phyloP scores from a whole-genome alignment of 2,888 invertebrate genomes.

The Athalia circularis region DNA sequence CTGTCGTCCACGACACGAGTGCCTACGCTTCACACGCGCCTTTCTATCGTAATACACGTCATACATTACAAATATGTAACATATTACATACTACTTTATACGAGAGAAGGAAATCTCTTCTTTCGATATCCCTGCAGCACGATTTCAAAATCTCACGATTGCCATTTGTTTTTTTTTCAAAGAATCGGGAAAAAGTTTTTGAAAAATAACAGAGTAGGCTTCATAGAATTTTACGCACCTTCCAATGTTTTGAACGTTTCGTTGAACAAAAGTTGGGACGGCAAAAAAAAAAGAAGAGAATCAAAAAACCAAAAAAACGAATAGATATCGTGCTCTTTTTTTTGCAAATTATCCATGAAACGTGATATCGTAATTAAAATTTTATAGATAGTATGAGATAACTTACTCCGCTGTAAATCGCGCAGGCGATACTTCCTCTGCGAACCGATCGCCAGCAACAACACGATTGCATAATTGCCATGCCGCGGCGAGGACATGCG shows the following conservation, averaged over 20 bases:
- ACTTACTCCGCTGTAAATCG: constrained; percentile 83
- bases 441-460: constrained; percentile 87
- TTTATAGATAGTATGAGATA: background rate
- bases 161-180: too few relatives aligned
- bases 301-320: background rate
- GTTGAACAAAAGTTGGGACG: too few relatives aligned
- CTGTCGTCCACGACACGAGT: constrained; percentile 9
- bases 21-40: background rate
- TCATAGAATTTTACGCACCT: too few relatives aligned
- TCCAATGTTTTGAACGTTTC: too few relatives aligned
- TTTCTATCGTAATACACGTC: background rate
- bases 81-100: too few relatives aligned
- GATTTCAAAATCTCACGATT: too few relatives aligned
- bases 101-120: too few relatives aligned
- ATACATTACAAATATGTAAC: too few relatives aligned
- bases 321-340: background rate
- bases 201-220: too few relatives aligned
- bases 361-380: background rate
- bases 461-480: constrained; percentile 86
- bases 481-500: constrained; percentile 63
- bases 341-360: background rate
- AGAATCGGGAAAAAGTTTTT: too few relatives aligned
- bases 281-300: too few relatives aligned
- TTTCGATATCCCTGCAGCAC: too few relatives aligned
- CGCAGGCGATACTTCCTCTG: constrained; percentile 84